phyloP scores from a whole-genome alignment of 2,797 vertebrate genomes.

The Etheostoma nigrum region DNA sequence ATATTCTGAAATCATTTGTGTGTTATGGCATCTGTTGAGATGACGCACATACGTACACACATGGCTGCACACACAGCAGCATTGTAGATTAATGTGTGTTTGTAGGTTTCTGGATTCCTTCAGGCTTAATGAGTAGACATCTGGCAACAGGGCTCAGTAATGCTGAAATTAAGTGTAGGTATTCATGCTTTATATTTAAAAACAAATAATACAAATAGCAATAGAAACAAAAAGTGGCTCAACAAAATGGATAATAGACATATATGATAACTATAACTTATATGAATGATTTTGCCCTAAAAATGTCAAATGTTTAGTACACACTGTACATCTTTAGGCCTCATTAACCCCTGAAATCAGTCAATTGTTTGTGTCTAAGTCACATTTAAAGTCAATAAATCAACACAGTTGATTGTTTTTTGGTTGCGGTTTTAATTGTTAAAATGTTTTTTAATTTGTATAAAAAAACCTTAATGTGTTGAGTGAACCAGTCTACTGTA shows the following conservation, averaged over 20 bases:
- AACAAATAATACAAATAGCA: not conserved
- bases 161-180: conserved; percentile 5
- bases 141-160: conserved; percentile 32
- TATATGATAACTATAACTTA: no score
- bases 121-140: conserved; percentile 29
- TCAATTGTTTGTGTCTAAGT: not conserved
- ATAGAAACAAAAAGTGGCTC: not conserved
- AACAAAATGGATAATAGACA: not conserved
- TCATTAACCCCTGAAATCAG: conserved; percentile 1
- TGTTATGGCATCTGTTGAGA: conserved; percentile 32
- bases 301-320: not conserved
- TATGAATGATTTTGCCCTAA: not conserved
- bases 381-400: conserved; percentile 16
- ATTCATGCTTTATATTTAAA: conserved; percentile 21
- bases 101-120: conserved; percentile 24
- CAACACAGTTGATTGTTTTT: not conserved
- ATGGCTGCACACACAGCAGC: not conserved
- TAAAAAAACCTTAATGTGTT: conserved; percentile 31
- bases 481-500: conserved; percentile 25
- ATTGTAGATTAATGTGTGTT: not conserved
- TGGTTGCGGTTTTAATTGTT: not conserved
- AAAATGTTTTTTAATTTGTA: conserved; percentile 30
- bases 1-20: conserved; percentile 32
- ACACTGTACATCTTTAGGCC: not conserved
- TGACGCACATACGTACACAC: not conserved